Evolutionary conservation across 2,888 invertebrate species (phyloP).

Genomic region (Drosophila algonquin): DNA sequence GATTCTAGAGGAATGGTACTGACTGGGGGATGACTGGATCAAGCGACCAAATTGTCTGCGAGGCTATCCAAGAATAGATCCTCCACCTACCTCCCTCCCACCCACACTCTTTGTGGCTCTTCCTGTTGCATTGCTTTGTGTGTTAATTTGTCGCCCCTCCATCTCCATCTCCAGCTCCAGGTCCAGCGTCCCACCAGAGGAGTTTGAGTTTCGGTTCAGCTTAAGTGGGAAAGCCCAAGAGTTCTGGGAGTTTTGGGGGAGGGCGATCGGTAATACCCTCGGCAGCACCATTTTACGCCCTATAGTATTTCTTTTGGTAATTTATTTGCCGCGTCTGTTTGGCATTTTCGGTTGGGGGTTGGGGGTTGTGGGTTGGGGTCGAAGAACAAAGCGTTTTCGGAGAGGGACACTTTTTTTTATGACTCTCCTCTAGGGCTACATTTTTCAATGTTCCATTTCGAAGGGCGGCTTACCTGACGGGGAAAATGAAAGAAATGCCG

Average conservation of each 20-base stretch:
- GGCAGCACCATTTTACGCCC: constrained; percentile 5
- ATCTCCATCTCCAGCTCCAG: neutral
- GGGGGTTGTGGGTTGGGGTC: constrained; percentile 1
- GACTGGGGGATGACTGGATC: constrained; percentile 33
- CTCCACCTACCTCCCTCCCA: neutral
- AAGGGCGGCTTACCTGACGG: constrained; percentile 44
- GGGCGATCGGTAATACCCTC: constrained; percentile 5
- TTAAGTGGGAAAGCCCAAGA: constrained; percentile 63
- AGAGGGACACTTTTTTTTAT: constrained; percentile 46
- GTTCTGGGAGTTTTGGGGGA: neutral
- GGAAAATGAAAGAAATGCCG: too few species aligned
- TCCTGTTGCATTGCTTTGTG: constrained; percentile 43
- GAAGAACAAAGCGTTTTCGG: neutral
- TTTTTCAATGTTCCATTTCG: constrained; percentile 54
- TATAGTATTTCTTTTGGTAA: constrained; percentile 50
- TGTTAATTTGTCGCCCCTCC: constrained; percentile 67
- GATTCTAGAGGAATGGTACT: constrained; percentile 3
- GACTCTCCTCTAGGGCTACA: constrained; percentile 51
- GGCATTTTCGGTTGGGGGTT: constrained; percentile 56
- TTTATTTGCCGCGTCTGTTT: constrained; percentile 78
- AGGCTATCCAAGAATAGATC: constrained; percentile 36
- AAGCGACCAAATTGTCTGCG: constrained; percentile 42
- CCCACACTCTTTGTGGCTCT: constrained; percentile 38
- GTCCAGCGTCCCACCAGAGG: neutral
- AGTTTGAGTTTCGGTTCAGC: constrained; percentile 26